Evolutionary conservation across 2,113 vertebrate species (phyloP).

Genomic region (Nothocercus nigrocapillus): DNA sequence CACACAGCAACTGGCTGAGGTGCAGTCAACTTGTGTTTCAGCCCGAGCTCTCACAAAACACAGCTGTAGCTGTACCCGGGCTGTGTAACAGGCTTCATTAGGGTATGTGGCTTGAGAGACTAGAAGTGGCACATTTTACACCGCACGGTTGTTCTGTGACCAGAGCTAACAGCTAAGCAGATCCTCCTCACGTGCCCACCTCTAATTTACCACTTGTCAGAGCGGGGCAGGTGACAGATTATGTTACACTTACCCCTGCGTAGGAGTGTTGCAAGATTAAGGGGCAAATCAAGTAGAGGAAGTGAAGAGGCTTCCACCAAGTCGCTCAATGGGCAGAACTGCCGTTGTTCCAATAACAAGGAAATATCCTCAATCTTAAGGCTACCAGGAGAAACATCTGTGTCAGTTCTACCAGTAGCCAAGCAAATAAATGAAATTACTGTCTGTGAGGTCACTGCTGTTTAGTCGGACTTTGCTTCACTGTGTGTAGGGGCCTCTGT

Average conservation of each 20-base stretch:
- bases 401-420: conserved; percentile 1
- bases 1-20: background rate
- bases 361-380: background rate
- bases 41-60: background rate
- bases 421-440: background rate
- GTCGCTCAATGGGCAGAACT: background rate
- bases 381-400: background rate
- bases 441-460: background rate
- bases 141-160: background rate
- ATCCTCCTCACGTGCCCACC: background rate
- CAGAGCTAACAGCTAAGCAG: background rate
- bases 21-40: background rate
- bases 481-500: background rate
- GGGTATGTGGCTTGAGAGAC: background rate
- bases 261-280: background rate
- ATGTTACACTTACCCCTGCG: background rate
- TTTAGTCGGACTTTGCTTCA: background rate
- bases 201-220: background rate
- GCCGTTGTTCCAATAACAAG: background rate
- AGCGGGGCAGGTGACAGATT: background rate
- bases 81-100: background rate
- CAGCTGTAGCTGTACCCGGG: background rate
- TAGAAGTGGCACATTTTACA: background rate
- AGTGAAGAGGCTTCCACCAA: background rate
- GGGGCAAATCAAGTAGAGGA: background rate